phyloP scores from a whole-genome alignment of 2,797 vertebrate species.

The Loriculus beryllinus region DNA sequence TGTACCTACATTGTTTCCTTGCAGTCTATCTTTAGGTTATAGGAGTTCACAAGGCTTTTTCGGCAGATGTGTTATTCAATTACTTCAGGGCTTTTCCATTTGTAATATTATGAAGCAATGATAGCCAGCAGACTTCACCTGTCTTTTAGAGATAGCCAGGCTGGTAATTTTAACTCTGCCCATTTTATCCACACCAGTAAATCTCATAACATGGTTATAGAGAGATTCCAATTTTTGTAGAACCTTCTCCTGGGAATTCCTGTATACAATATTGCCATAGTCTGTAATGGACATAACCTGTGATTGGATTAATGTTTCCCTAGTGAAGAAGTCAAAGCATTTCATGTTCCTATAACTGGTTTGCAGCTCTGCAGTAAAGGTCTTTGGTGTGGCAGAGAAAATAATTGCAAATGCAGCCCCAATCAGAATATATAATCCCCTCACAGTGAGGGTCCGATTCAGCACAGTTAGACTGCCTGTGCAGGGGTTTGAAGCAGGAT shows the following conservation, averaged over 20 bases:
- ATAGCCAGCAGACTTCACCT: conserved; percentile 73
- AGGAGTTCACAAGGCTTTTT: conserved; percentile 61
- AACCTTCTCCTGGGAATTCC: conserved; percentile 63
- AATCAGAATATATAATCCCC: conserved; percentile 61
- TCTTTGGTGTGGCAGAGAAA: conserved; percentile 58
- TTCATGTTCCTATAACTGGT: conserved; percentile 68
- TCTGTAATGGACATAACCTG: conserved; percentile 71
- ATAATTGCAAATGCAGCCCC: conserved; percentile 59
- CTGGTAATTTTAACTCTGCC: conserved; percentile 72
- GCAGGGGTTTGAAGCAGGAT: background rate
- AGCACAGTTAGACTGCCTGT: background rate
- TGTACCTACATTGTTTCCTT: conserved; percentile 58
- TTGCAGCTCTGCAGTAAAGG: conserved; percentile 61
- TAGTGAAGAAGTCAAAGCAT: conserved; percentile 70
- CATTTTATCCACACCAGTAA: conserved; percentile 71
- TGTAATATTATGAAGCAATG: conserved; percentile 65
- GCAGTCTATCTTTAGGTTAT: conserved; percentile 56
- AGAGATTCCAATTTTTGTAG: conserved; percentile 72
- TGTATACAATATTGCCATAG: conserved; percentile 70
- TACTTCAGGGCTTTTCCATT: conserved; percentile 72
- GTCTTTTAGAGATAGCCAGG: conserved; percentile 70
- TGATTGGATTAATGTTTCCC: conserved; percentile 73
- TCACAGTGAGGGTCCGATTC: conserved; percentile 28
- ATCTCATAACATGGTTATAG: conserved; percentile 73
- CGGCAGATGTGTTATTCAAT: conserved; percentile 71